A percentile compares a stretch with the other conserved stretches of the same genome.
phyloP scores from a whole-genome alignment of 2,888 invertebrate species.

The Lasius platythorax region DNA sequence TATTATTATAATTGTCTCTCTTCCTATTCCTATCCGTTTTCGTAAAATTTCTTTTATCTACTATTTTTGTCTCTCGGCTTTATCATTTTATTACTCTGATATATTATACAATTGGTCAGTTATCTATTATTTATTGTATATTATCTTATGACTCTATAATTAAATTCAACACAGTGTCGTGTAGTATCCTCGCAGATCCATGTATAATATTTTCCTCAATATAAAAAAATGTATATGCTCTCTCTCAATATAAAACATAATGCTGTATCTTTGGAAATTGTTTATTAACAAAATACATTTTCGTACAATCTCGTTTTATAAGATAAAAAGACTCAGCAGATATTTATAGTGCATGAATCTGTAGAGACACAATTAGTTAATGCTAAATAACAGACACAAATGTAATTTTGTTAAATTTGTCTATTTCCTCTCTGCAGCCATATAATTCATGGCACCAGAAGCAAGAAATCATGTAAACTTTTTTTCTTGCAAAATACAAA shows the following conservation, averaged over 20 bases:
- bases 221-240: neutral
- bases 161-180: neutral
- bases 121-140: neutral
- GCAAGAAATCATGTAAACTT: too few species aligned
- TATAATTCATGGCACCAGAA: too few species aligned
- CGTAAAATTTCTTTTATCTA: neutral
- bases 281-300: slow-evolving; percentile 19
- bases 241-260: neutral
- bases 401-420: neutral
- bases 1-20: slow-evolving; percentile 49
- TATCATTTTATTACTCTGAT: neutral
- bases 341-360: neutral
- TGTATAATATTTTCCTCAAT: neutral
- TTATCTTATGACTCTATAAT: neutral
- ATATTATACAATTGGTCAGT: neutral
- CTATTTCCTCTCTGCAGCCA: too few species aligned
- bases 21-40: slow-evolving; percentile 17
- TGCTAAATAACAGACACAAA: neutral
- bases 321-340: neutral
- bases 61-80: neutral
- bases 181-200: neutral
- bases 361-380: neutral
- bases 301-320: neutral
- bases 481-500: too few species aligned
- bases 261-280: neutral